A percentile compares a stretch with the other conserved stretches of the same genome.
Evolutionary conservation across 1,140 invertebrate species (phyloP).

Genomic region (Hypsibius dujardini): DNA sequence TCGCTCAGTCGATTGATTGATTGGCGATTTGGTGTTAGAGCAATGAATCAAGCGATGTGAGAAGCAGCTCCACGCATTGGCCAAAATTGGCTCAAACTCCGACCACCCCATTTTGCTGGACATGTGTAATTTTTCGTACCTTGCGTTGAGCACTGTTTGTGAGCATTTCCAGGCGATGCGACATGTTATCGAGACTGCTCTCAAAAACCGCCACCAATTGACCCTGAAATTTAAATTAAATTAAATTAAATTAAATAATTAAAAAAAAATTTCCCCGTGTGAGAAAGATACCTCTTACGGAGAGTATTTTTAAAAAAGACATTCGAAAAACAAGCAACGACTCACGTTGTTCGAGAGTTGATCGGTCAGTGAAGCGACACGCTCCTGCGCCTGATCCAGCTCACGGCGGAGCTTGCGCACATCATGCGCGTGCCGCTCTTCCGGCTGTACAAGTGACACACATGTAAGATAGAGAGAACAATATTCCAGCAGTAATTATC

Average conservation of each 20-base stretch:
- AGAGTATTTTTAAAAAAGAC: no score
- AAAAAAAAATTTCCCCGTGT: conserved; percentile 5
- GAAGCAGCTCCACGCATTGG: no score
- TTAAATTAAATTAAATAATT: conserved; percentile 20
- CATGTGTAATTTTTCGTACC: conserved; percentile 37
- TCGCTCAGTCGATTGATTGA: no score
- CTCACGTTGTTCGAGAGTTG: conserved; percentile 91
- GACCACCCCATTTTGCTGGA: no score
- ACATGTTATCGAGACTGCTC: conserved; percentile 89
- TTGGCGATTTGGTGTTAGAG: no score
- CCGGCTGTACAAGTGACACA: conserved; percentile 31
- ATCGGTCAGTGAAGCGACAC: conserved; percentile 77
- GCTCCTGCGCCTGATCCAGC: conserved; percentile 73
- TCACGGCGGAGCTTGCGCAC: conserved; percentile 72
- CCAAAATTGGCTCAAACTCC: no score
- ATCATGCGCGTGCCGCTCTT: conserved; percentile 78
- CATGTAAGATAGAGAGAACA: background rate
- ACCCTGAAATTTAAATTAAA: conserved; percentile 47
- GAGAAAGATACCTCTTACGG: no score
- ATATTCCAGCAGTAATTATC: background rate
- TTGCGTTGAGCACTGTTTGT: conserved; percentile 81
- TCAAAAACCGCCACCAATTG: conserved; percentile 94
- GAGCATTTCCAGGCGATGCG: conserved; percentile 74
- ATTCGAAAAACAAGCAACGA: conserved; percentile 25
- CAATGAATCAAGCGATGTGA: no score